A percentile compares a stretch with the other conserved stretches of the same genome.
phyloP scores from a whole-genome alignment of 2,113 vertebrate species.

The Cryptotis parvus region DNA sequence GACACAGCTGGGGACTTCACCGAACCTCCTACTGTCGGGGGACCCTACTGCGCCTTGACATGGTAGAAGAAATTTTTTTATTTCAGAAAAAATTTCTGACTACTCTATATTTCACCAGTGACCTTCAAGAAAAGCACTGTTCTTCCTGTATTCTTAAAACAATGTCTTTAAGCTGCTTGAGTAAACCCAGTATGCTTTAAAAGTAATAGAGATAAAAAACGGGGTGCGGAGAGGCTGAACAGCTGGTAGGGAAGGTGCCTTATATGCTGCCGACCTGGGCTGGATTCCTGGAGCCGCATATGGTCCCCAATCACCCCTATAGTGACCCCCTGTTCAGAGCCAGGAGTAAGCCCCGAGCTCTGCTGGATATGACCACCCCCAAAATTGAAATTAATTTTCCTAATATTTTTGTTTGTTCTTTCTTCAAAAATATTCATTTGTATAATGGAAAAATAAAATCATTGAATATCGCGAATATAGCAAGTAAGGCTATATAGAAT shows the following conservation, averaged over 20 bases:
- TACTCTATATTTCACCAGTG: neutral
- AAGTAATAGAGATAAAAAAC: constrained; percentile 12
- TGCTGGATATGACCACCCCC: no score
- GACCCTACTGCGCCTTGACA: no score
- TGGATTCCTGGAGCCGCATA: no score
- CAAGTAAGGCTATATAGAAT: no score
- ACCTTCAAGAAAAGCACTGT: neutral
- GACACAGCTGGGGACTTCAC: no score
- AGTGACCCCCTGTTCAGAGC: no score
- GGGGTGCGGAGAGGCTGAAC: no score
- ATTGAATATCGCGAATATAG: neutral
- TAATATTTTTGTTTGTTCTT: neutral
- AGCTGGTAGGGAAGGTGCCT: no score
- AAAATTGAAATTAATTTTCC: constrained; percentile 5
- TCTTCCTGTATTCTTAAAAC: neutral
- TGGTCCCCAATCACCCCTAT: no score
- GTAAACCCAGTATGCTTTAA: constrained; percentile 3
- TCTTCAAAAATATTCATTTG: constrained; percentile 30
- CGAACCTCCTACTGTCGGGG: no score
- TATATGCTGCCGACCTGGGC: no score
- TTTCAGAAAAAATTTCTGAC: neutral
- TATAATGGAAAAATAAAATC: constrained; percentile 23
- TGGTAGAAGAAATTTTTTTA: neutral
- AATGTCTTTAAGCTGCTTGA: neutral
- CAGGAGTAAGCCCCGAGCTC: no score